Evolutionary conservation across 2,888 invertebrate genomes (phyloP).

Genomic region (Keiferia lycopersicella): DNA sequence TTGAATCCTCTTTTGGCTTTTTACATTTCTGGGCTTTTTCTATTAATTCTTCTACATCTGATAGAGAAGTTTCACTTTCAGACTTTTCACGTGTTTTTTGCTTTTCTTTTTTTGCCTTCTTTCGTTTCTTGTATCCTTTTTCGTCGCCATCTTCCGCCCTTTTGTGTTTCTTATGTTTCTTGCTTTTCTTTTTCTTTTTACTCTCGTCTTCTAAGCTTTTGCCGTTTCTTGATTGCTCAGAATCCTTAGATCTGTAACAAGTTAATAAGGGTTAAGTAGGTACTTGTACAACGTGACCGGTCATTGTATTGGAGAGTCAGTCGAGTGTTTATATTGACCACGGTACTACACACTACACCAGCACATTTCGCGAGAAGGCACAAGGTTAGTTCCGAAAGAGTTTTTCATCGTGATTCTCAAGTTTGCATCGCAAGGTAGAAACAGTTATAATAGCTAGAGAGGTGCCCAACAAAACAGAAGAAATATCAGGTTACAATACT

Average conservation of each 20-base stretch:
- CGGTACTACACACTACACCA: not conserved
- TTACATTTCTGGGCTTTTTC: conserved; percentile 61
- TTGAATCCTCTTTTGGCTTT: conserved; percentile 41
- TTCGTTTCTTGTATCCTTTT: conserved; percentile 80
- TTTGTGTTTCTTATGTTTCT: conserved; percentile 86
- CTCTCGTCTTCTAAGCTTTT: conserved; percentile 54
- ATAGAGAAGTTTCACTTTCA: conserved; percentile 69
- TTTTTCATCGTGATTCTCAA: not conserved
- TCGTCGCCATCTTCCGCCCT: conserved; percentile 79
- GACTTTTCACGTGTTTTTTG: conserved; percentile 61
- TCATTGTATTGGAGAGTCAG: conserved; percentile 34
- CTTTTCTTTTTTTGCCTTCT: conserved; percentile 79
- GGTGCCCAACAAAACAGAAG: no score
- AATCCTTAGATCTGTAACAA: conserved; percentile 48
- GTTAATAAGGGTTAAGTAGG: conserved; percentile 33
- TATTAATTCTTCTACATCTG: conserved; percentile 66
- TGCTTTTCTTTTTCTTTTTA: conserved; percentile 78
- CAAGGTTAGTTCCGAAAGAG: not conserved
- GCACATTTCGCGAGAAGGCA: not conserved
- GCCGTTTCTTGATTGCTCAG: conserved; percentile 50
- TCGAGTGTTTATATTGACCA: not conserved
- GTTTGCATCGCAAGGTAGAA: no score
- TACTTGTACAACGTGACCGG: conserved; percentile 64
- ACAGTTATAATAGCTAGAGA: no score
- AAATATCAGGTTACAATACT: no score